Base-by-base conservation (phyloP, 2,888 invertebrate genomes). In the Microplitis deprimator region DNA sequence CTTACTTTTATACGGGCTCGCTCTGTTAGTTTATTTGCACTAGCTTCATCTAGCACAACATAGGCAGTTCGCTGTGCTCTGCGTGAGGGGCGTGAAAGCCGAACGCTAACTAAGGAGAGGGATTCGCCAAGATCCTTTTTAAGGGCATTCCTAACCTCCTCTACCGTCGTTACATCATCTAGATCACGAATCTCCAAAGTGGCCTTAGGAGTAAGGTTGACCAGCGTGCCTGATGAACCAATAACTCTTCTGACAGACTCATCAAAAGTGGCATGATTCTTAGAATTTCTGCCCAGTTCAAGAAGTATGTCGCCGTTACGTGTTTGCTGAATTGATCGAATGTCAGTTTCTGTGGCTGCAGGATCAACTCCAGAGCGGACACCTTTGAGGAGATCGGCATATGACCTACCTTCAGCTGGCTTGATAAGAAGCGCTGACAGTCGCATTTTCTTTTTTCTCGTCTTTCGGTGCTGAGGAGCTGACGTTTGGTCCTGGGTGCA, bases 121-220 rank as follows among this genome's bases (percentile, higher is more conserved):
- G 17, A 50, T n/a, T 65, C 68, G 5, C 13, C 73, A n/a, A 68
- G 73, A 17, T 73, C 64, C 4, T 62, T 61, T 8, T 5, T 6
- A 0, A 76, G 40, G 41, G 71, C 71, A 60, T 39, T 40, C n/a
- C 10, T 65, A 5, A 76, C 67, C 10, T 76, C 71, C 1, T 29
- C 29, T 50, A 64, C 65, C 0, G 41, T 59, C 41, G 73, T 38
- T 39, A 62, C 16, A 74, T 73, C 62, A 68, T 75, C 77, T 5
- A 74, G 60, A 6, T 77, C 73, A 6, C 70, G 70, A 10, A 76
- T 78, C 67, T 78, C 69, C 6, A 78, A 61, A 20, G 73, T 73
- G 39, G 8, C 5, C 0, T 59, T 73, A 41, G 72, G 68, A 0
- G 75, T n/a, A 2, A 75, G 78, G 60, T 41, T 20, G 16, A 65